Evolutionary conservation across 2,797 vertebrate species (phyloP).

Genomic region (Enteromius viviparus): DNA sequence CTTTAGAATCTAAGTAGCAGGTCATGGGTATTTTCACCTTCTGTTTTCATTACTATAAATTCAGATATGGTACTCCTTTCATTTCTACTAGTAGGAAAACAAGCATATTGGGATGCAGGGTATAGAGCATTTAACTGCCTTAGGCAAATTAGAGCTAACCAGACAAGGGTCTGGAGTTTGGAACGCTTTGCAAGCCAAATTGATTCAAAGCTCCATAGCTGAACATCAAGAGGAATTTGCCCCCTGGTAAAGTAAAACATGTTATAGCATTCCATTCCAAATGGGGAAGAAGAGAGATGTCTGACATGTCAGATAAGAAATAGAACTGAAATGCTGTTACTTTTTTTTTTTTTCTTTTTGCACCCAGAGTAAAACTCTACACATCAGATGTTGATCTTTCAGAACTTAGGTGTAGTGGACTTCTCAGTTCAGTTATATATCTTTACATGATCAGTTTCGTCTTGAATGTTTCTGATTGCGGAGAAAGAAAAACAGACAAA

Average conservation of each 20-base stretch:
- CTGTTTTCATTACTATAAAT: not conserved
- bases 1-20: not conserved
- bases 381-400: not conserved
- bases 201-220: constrained; percentile 43
- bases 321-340: not conserved
- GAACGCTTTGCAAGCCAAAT: constrained; percentile 31
- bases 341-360: not conserved
- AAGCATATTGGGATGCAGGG: not conserved
- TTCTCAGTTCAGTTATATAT: not conserved
- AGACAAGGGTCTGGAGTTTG: constrained; percentile 42
- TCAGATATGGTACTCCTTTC: not conserved
- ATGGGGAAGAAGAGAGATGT: constrained; percentile 21
- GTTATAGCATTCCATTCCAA: constrained; percentile 49
- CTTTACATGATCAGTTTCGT: not conserved
- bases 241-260: constrained; percentile 38
- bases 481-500: not conserved
- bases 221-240: constrained; percentile 47
- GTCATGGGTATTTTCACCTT: not conserved
- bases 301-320: constrained; percentile 22
- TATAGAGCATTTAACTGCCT: not conserved
- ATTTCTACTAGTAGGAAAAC: not conserved
- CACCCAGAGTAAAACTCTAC: not conserved
- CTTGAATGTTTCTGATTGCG: not conserved
- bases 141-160: constrained; percentile 35
- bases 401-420: not conserved